Conservation (phyloP, 1,140 invertebrate species). For the Hesperophylax magnus region DNA sequence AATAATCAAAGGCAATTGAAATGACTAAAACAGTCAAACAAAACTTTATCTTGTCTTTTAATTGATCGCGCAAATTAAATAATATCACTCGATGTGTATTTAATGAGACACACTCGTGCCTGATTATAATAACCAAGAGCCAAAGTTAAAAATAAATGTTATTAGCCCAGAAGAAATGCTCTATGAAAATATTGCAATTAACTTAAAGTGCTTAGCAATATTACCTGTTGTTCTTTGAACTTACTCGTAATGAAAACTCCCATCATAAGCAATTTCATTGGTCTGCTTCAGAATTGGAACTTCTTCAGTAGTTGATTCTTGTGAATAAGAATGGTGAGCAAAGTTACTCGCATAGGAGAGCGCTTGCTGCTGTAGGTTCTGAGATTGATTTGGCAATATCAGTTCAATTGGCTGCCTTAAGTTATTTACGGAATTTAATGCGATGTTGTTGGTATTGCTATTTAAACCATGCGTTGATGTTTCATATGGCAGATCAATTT, state of each 20-base stretch:
- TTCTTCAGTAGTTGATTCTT: slow-evolving; percentile 63
- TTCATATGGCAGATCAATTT: slow-evolving; percentile 1
- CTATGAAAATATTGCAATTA: no score
- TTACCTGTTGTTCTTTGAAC: slow-evolving; percentile 44
- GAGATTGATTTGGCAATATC: slow-evolving; percentile 5
- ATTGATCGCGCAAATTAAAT: not conserved
- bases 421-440: not conserved
- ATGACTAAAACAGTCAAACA: no score
- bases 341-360: slow-evolving; percentile 1
- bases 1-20: no score
- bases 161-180: no score
- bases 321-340: slow-evolving; percentile 41
- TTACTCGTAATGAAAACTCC: slow-evolving; percentile 71
- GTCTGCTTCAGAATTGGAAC: slow-evolving; percentile 68
- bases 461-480: not conserved
- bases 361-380: slow-evolving; percentile 7
- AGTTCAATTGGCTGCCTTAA: slow-evolving; percentile 1
- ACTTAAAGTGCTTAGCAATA: no score
- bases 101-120: no score
- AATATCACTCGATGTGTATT: not conserved
- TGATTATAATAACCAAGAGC: no score
- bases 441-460: not conserved
- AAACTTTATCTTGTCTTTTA: no score
- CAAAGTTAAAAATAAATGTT: no score
- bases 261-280: slow-evolving; percentile 70